Evolutionary conservation across 1,140 invertebrate genomes (phyloP).

Genomic region (Oncopodura yosiiana): DNA sequence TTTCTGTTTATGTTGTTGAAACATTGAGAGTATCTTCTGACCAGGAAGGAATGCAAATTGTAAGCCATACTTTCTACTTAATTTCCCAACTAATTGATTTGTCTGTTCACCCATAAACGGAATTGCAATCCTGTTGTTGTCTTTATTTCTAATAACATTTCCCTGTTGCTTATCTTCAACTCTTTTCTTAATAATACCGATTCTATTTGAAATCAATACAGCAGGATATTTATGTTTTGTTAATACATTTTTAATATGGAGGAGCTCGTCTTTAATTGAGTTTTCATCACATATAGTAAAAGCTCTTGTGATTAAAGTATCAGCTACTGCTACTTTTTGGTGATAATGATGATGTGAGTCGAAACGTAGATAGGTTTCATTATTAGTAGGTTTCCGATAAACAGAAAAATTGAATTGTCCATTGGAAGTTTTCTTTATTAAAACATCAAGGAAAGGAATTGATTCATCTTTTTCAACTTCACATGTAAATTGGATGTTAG

Average conservation of each 20-base stretch:
- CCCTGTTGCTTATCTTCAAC: no score
- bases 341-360: slow-evolving; percentile 3
- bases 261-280: slow-evolving; percentile 3
- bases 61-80: no score
- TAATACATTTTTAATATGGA: background rate
- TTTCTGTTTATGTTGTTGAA: no score
- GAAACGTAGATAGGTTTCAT: slow-evolving; percentile 10
- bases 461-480: slow-evolving; percentile 25
- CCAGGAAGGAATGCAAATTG: no score
- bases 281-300: slow-evolving; percentile 8
- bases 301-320: slow-evolving; percentile 2
- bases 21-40: no score
- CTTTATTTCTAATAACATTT: no score
- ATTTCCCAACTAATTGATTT: no score
- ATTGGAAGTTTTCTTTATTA: slow-evolving; percentile 2
- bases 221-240: background rate
- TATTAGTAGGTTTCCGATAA: slow-evolving; percentile 10
- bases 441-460: slow-evolving; percentile 30
- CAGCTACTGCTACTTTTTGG: slow-evolving; percentile 11
- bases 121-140: no score
- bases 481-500: slow-evolving; percentile 27
- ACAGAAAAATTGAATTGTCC: background rate
- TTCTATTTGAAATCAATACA: background rate
- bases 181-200: no score
- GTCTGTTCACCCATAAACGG: no score